Evolutionary conservation across 2,797 vertebrate genomes (phyloP).

Genomic region (Typhlichthys eigenmanni): DNA sequence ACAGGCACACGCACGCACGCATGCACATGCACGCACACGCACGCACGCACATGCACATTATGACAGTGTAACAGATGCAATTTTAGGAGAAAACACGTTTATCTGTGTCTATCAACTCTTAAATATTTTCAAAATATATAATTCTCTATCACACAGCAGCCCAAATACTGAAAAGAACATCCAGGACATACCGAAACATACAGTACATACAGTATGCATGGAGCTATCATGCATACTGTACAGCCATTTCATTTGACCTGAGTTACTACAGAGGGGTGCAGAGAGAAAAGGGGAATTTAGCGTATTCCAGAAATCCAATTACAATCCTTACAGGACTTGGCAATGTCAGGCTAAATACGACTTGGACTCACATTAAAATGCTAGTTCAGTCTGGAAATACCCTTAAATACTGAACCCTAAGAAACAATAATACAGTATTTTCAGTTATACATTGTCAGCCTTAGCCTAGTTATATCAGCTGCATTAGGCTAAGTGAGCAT

Average conservation of each 20-base stretch:
- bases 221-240: slow-evolving; percentile 38
- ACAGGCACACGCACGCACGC: background rate
- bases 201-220: background rate
- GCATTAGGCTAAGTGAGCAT: background rate
- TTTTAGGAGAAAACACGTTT: no score
- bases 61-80: background rate
- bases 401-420: slow-evolving; percentile 31
- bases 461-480: background rate
- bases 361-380: slow-evolving; percentile 52
- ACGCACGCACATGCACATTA: background rate
- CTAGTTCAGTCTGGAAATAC: slow-evolving; percentile 50
- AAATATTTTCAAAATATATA: background rate
- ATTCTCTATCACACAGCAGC: slow-evolving; percentile 4
- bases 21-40: background rate
- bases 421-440: background rate
- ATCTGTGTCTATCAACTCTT: background rate
- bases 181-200: background rate
- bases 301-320: slow-evolving; percentile 75
- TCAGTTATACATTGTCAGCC: no score
- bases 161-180: slow-evolving; percentile 10
- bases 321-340: slow-evolving; percentile 64
- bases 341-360: slow-evolving; percentile 63
- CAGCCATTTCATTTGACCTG: slow-evolving; percentile 76
- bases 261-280: slow-evolving; percentile 59
- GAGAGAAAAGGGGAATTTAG: slow-evolving; percentile 62